Evolutionary conservation across 2,797 vertebrate genomes (phyloP), one percentile per base, ranked within the genome.

Genomic region (Siniperca scherzeri): DNA sequence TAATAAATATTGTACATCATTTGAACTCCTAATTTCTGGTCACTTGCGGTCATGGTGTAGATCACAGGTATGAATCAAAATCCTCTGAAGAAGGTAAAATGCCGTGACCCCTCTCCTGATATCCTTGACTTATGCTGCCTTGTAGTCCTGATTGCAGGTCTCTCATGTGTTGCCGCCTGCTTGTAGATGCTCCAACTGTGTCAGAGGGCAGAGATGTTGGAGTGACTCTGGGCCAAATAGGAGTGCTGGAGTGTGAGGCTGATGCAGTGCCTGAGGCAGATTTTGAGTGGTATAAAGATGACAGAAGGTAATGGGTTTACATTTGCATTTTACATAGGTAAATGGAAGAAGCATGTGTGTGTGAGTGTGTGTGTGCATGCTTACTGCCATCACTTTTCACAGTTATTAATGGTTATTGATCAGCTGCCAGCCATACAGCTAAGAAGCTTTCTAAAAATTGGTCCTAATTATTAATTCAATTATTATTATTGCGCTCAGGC

Each of bases 241-340:
- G 98, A 61, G 96, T 96, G 83, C 93, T 99, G 88, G 97, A 97
- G 91, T 99, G 98, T n/a, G 97, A 98, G 89, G 98, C 97, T 0
- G 97, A 97, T 0, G 97, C 98, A 0, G 97, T 99, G 61, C 98
- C 98, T 0, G 94, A 95, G 87, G 98, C 98, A 0, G 97, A 98
- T 50, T 99, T 99, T 66, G 97, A 99, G 95, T 99, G 98, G 98
- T 99, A 98, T 93, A 97, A 97, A 94, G 97, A 99, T 84, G 98
- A 99, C 76, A 97, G 96, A 94, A 98, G 98, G 98, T 99, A 94
- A 89, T 48, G 7, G 9, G 5, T 53, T 83, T 25, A 74, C 3
- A 59, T 61, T 79, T 60, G 53, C 50, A 73, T 69, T 69, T 78
- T 25, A 84, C 22, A 2, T 48, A 46, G 55, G n/a, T n/a, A 79